phyloP scores from a whole-genome alignment of 2,113 vertebrate species.

The Halichoeres trimaculatus region DNA sequence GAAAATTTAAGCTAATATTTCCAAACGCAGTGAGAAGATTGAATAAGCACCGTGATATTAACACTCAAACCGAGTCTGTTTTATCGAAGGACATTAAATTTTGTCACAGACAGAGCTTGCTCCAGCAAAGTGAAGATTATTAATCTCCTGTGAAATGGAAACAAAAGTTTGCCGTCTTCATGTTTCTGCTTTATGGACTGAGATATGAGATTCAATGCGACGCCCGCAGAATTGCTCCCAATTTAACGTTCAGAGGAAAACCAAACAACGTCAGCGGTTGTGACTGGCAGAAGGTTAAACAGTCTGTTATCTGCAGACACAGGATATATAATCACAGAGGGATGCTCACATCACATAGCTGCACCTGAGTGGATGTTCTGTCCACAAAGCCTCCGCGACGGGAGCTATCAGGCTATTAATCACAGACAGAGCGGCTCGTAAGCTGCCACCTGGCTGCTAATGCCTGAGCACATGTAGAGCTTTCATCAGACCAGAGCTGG shows the following conservation, averaged over 20 bases:
- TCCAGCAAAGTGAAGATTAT: constrained; percentile 38
- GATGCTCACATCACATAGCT: constrained; percentile 32
- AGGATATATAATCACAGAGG: constrained; percentile 52
- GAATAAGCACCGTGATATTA: constrained; percentile 32
- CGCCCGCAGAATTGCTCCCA: constrained; percentile 42
- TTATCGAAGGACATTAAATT: constrained; percentile 50
- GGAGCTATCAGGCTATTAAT: constrained; percentile 69
- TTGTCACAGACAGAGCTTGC: constrained; percentile 26
- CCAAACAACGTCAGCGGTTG: constrained; percentile 37
- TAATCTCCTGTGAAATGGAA: constrained; percentile 68
- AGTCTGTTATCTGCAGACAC: constrained; percentile 66
- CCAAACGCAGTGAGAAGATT: constrained; percentile 14
- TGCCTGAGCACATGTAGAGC: constrained; percentile 5
- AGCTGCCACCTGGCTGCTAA: constrained; percentile 47
- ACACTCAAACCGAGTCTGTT: constrained; percentile 25
- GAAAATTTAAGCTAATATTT: constrained; percentile 5
- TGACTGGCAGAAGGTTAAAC: constrained; percentile 78
- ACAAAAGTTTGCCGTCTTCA: constrained; percentile 56
- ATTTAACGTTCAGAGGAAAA: constrained; percentile 61
- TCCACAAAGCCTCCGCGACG: constrained; percentile 30
- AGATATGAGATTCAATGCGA: constrained; percentile 50
- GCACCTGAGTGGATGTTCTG: constrained; percentile 32
- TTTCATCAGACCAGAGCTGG: constrained; percentile 12
- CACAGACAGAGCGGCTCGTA: constrained; percentile 31
- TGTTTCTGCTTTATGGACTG: constrained; percentile 57